Base-by-base conservation (phyloP, 2,113 vertebrate species). In the Nibea coibor region DNA sequence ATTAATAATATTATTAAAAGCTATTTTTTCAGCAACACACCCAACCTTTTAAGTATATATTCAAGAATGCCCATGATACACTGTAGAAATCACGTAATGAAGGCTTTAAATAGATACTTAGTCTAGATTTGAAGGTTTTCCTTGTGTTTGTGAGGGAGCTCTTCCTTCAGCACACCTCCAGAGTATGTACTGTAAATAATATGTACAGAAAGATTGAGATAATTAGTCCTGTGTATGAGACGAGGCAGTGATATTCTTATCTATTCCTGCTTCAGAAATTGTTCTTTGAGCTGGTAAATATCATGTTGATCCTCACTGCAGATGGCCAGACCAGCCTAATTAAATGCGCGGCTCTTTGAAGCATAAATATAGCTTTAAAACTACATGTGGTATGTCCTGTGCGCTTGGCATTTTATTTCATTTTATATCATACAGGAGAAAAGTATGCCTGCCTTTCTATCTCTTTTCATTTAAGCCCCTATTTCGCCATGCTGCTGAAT, bases 401-500 rank as follows among this genome's bases (percentile, higher is more conserved):
- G 77, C 57, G 66, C 75, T 26, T 75, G 62, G 66, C 42, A 51
- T 85, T 90, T 80, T 73, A 71, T 81, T 79, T 24, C 45, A n/a
- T 70, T 70, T 69, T 35, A 43, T 39, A 39, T 39, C 35, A 39
- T 81, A 56, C 76, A 20, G 54, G 45, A 80, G 63, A 78, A 69
- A 81, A 78, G 75, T 63, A 24, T 24, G 72, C n/a, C 47, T 66
- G 59, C 58, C 69, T 67, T 76, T 90, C 85, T 56, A 66, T 88
- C 75, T 68, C 75, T 69, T 79, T 67, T 91, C 77, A 76, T 85
- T 90, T 85, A 91, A 87, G 72, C 74, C 75, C 65, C 71, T 78
- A 70, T 84, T 90, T 86, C 10, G 31, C 80, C 71, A 17, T 67
- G 80, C 81, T 75, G 85, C 86, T 84, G 63, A 76, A 88, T 79